A percentile compares a stretch with the other conserved stretches of the same genome.
Conservation (phyloP, 64 coral and sea anemone genomes). For the Stichodactyla mertensii region DNA sequence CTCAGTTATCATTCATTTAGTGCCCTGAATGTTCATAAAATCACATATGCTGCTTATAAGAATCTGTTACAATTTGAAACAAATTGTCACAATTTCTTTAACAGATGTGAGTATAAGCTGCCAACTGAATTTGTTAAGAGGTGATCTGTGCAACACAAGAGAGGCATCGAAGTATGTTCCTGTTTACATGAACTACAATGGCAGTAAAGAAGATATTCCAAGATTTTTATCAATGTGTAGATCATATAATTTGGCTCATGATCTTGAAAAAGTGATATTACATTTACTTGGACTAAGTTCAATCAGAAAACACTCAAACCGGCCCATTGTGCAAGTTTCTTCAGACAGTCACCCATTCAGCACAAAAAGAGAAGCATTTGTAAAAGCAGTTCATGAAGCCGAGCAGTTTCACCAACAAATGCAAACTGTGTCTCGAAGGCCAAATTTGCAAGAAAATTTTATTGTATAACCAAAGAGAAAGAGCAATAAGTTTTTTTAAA, state of each 20-base stretch:
- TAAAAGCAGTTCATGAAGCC: background rate
- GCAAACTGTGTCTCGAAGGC: background rate
- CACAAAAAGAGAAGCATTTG: background rate
- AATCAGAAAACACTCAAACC: background rate
- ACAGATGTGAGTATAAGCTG: conserved; percentile 4
- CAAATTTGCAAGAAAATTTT: background rate
- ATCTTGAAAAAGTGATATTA: conserved; percentile 8
- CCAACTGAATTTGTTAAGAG: conserved; percentile 19
- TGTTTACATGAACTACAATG: conserved; percentile 16
- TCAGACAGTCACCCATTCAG: conserved; percentile 11
- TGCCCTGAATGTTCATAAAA: too few relatives aligned
- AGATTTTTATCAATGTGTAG: conserved; percentile 20
- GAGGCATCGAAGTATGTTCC: conserved; percentile 3
- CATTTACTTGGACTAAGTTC: conserved; percentile 5
- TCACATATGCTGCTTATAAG: too few relatives aligned
- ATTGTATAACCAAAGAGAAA: background rate
- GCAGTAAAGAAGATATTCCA: conserved; percentile 19
- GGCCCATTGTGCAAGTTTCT: background rate
- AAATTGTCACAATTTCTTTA: background rate
- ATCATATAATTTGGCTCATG: background rate
- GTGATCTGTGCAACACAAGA: conserved; percentile 1
- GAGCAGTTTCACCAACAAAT: background rate
- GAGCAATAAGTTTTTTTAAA: background rate
- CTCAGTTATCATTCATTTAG: too few relatives aligned
- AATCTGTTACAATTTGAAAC: background rate